A percentile compares a stretch with the other conserved stretches of the same genome.
phyloP scores from a whole-genome alignment of 2,113 vertebrate genomes.

The Vidua macroura region DNA sequence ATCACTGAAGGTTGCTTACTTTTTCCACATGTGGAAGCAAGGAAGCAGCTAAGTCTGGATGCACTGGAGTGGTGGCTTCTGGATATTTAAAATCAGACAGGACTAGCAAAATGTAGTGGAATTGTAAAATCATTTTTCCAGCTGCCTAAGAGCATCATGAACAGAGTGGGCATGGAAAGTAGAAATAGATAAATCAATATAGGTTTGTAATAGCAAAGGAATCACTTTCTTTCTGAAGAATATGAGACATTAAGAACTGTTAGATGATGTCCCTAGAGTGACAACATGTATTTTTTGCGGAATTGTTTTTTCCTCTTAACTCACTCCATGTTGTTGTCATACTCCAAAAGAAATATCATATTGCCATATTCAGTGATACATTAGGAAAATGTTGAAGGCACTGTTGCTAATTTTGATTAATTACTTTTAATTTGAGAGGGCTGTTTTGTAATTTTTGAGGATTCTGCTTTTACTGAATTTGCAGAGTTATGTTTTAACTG shows the following conservation, averaged over 20 bases:
- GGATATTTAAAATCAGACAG: neutral
- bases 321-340: neutral
- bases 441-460: neutral
- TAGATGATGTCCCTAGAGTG: conserved; percentile 4
- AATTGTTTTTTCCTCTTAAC: conserved; percentile 13
- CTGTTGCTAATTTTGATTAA: neutral
- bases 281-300: conserved; percentile 4
- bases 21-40: neutral
- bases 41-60: neutral
- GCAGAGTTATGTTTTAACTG: neutral
- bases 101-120: neutral
- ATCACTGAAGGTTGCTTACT: neutral
- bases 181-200: conserved; percentile 30
- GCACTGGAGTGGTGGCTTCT: neutral
- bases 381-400: neutral
- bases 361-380: neutral
- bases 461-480: neutral
- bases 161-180: neutral
- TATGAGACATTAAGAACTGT: conserved; percentile 25
- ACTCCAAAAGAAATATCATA: neutral
- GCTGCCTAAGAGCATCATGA: neutral
- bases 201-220: conserved; percentile 31
- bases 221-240: conserved; percentile 35
- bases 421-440: neutral
- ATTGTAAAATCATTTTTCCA: neutral